A percentile compares a stretch with the other conserved stretches of the same genome.
Conservation (phyloP, 2,888 invertebrate genomes). For the Hydriomena furcata region DNA sequence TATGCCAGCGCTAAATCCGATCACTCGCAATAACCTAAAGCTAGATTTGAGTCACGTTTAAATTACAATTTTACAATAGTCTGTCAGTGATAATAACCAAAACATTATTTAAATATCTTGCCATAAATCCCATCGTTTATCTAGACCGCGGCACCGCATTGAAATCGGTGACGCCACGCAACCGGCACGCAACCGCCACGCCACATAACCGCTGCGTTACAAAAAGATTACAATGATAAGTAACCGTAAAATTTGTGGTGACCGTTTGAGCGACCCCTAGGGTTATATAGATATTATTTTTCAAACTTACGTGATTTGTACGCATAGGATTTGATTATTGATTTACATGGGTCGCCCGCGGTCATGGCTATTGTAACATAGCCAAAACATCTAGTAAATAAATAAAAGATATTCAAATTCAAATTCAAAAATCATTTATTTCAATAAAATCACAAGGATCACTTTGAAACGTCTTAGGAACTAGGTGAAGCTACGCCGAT, state of each 20-base stretch:
- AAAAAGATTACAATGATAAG: constrained; percentile 13
- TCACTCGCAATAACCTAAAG: neutral
- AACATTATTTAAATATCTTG: constrained; percentile 3
- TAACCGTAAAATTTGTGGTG: constrained; percentile 3
- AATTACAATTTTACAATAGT: neutral
- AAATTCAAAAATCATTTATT: too few relatives aligned
- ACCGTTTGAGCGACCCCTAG: too few relatives aligned
- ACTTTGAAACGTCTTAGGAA: too few relatives aligned
- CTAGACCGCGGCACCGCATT: constrained; percentile 18
- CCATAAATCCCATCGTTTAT: neutral
- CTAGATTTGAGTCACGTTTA: constrained; percentile 1
- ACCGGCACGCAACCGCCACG: constrained; percentile 16
- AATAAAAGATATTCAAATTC: too few relatives aligned
- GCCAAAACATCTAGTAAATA: too few relatives aligned
- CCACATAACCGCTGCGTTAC: constrained; percentile 20
- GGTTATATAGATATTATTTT: constrained; percentile 1
- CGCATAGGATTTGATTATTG: too few relatives aligned
- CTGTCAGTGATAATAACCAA: neutral
- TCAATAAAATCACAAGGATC: too few relatives aligned
- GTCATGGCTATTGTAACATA: too few relatives aligned
- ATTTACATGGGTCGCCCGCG: too few relatives aligned
- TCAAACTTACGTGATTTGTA: too few relatives aligned
- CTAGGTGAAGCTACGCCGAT: too few relatives aligned
- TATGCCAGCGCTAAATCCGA: neutral
- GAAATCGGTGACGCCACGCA: constrained; percentile 17